Evolutionary conservation across 2,888 invertebrate genomes (phyloP), one percentile per base, ranked within the genome.

Genomic region (Amitus sp.): DNA sequence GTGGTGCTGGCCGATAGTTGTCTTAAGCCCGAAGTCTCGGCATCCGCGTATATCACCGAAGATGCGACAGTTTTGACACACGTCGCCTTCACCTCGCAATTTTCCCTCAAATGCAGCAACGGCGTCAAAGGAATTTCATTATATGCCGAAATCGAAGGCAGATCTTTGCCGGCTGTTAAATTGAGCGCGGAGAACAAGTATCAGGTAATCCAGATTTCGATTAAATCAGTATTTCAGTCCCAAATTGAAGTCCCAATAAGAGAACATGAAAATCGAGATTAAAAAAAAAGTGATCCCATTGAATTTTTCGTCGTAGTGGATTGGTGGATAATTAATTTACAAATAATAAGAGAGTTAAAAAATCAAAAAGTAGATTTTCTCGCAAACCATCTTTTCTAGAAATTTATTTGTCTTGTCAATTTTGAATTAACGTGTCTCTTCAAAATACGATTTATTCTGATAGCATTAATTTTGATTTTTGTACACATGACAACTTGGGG

Each of bases 1-100:
- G 13, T 58, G 50, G 43, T 57, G 46, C 45, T 74, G 33, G 78
- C 80, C 40, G 78, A 82, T 55, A 80, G 82, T 49, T 88, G 88
- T 77, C 79, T 81, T 62, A 89, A 88, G 72, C 89, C 90, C 3
- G 86, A 90, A 84, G 88, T 91, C 9, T 86, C 88, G 56, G 88
- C 93, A n/a, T 88, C 88, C 49, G 89, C 91, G 0, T 97, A 96
- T 83, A 95, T 96, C 43, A 96, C 96, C 13, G 88, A 91, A 81
- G 98, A 98, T 85, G 95, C 94, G 0, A 94, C 96, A 45, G 89
- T 97, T 62, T 90, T 98, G 9, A 91, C 92, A 66, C 92, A 89
- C 79, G 93, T 97, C 69, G 96, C 95, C 0, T 95, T 94, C 82
- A 91, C 98, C 72, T 90, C 93, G 10, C 95, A 97, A 83, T 96